Conservation (phyloP, 2,113 vertebrate genomes). For the Alces alces region DNA sequence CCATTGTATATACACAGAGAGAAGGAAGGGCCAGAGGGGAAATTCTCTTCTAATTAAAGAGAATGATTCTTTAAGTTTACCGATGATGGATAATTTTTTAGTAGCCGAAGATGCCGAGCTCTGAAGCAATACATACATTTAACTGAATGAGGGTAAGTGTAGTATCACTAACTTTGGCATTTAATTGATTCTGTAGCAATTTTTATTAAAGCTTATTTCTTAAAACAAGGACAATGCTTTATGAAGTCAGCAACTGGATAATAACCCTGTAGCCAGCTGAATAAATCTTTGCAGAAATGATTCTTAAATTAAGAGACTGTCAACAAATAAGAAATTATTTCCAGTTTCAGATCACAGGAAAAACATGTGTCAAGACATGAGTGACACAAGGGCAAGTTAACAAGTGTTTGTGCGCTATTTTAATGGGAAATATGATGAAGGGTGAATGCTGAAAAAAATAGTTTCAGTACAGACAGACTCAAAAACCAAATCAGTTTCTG, state of each 20-base stretch:
- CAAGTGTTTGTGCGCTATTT: not conserved
- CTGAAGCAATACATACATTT: not conserved
- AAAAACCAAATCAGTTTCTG: not conserved
- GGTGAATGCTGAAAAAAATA: conserved; percentile 6
- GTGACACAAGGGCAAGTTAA: not conserved
- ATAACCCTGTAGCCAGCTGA: not conserved
- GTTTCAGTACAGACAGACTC: not conserved
- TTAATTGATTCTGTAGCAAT: not conserved
- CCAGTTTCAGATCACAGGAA: not conserved
- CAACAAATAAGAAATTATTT: conserved; percentile 1
- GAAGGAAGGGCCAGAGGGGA: not conserved
- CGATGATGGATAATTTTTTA: not conserved
- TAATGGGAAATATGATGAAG: not conserved
- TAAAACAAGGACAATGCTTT: not conserved
- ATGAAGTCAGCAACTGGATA: not conserved
- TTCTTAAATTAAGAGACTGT: not conserved
- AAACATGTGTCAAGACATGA: not conserved
- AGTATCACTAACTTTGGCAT: not conserved
- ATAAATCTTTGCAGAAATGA: not conserved
- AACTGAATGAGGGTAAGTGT: not conserved
- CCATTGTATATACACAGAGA: not conserved
- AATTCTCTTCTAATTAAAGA: not conserved
- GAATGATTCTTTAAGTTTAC: not conserved
- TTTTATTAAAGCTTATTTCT: not conserved
- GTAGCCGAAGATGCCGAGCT: not conserved